Conservation (phyloP, 2,888 invertebrate species). For the Neria commutata region DNA sequence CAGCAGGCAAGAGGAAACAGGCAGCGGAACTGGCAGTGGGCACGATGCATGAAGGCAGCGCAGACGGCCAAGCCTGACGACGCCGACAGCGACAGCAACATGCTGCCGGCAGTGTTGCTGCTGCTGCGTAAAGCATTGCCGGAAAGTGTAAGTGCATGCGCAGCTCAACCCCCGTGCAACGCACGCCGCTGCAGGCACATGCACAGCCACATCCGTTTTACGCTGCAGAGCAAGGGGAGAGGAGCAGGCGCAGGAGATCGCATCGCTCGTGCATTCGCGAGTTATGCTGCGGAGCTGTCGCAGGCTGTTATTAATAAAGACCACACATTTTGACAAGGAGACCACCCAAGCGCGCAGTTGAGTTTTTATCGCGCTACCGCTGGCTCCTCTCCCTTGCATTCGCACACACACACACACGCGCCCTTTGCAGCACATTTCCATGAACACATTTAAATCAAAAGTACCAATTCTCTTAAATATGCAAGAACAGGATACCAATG, state of each 20-base stretch:
- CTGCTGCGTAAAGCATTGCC: not conserved
- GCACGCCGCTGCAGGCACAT: not conserved
- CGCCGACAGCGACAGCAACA: constrained; percentile 9
- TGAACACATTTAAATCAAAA: too few species aligned
- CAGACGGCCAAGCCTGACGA: constrained; percentile 12
- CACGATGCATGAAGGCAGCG: constrained; percentile 25
- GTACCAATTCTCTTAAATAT: too few species aligned
- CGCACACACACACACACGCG: not conserved
- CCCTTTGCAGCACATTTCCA: not conserved
- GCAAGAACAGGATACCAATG: too few species aligned
- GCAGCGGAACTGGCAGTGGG: constrained; percentile 34
- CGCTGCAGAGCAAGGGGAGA: constrained; percentile 46
- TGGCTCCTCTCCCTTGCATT: not conserved
- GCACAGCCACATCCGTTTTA: constrained; percentile 43
- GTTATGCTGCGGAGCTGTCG: constrained; percentile 24
- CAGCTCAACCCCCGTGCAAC: not conserved
- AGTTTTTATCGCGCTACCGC: too few species aligned
- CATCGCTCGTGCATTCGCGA: constrained; percentile 3
- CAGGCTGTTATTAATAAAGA: constrained; percentile 61
- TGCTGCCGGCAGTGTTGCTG: not conserved
- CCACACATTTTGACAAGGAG: constrained; percentile 62
- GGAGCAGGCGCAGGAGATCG: constrained; percentile 1
- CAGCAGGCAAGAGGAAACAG: constrained; percentile 3
- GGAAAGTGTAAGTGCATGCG: not conserved
- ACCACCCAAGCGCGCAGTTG: constrained; percentile 59